Conservation (phyloP, 37 sponge, comb jelly and placozoan species). For the Chondrosia reniformis region DNA sequence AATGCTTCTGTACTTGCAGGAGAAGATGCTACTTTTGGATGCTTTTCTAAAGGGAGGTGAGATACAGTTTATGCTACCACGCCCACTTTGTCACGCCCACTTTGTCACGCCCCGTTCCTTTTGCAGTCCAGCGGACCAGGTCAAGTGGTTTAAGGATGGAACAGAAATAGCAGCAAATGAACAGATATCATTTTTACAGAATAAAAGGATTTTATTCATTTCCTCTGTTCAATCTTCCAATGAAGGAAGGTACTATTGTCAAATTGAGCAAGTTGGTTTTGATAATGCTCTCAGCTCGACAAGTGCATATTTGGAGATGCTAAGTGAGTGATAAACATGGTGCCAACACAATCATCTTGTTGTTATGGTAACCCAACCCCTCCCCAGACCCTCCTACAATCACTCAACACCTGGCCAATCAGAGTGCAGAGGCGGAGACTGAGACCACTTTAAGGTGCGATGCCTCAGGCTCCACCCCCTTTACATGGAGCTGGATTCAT, state of each 20-base stretch:
- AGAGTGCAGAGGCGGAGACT: neutral
- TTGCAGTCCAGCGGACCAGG: constrained; percentile 27
- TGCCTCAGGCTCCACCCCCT: constrained; percentile 22
- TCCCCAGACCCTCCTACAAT: constrained; percentile 38
- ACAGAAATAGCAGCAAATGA: neutral
- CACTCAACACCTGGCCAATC: neutral
- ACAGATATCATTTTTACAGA: neutral
- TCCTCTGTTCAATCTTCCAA: constrained; percentile 1
- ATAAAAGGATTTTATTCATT: constrained; percentile 10
- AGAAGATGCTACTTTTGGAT: constrained; percentile 29
- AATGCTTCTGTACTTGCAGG: constrained; percentile 30
- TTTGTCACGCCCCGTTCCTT: neutral
- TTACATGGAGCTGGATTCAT: constrained; percentile 39
- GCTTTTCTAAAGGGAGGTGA: constrained; percentile 61
- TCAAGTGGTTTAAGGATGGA: constrained; percentile 44
- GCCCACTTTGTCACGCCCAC: neutral
- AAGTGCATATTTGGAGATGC: neutral
- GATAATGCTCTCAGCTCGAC: neutral
- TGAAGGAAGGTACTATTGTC: constrained; percentile 48
- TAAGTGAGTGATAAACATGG: neutral
- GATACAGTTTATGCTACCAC: neutral
- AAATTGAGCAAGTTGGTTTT: neutral
- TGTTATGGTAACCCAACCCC: neutral
- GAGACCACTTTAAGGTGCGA: constrained; percentile 20
- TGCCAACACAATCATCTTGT: neutral